Evolutionary conservation across 2,888 invertebrate species (phyloP).

Genomic region (Hydriomena furcata): DNA sequence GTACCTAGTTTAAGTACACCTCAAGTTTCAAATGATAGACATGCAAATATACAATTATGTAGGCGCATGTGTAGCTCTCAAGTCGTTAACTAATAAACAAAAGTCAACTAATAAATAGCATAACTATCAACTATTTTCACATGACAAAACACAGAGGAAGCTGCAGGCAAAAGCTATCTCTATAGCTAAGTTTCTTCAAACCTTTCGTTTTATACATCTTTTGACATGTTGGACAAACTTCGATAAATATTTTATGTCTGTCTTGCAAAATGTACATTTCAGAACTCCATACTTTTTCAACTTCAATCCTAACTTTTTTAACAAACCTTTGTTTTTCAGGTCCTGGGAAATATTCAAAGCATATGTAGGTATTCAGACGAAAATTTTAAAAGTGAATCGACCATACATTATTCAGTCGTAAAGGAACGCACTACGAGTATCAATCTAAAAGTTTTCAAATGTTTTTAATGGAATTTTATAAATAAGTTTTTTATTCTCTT

Average conservation of each 20-base stretch:
- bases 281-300: constrained; percentile 38
- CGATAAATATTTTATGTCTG: constrained; percentile 36
- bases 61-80: too few relatives aligned
- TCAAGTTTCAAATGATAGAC: too few relatives aligned
- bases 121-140: too few relatives aligned
- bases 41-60: too few relatives aligned
- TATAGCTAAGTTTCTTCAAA: constrained; percentile 15
- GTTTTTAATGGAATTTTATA: not conserved
- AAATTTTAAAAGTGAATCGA: not conserved
- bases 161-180: constrained; percentile 11
- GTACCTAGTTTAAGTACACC: too few relatives aligned
- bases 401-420: too few relatives aligned
- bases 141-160: constrained; percentile 2
- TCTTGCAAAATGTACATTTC: constrained; percentile 50
- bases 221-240: constrained; percentile 46
- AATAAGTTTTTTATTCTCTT: not conserved
- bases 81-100: too few relatives aligned
- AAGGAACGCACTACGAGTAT: too few relatives aligned
- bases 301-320: constrained; percentile 40
- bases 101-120: too few relatives aligned
- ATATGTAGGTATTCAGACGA: too few relatives aligned
- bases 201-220: constrained; percentile 43
- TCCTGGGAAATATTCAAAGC: constrained; percentile 43
- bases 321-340: constrained; percentile 41
- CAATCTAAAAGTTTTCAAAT: too few relatives aligned